These are phyloP conservation scores for Hippocampus kuda DNA, from an alignment of 2,797 vertebrate genomes.

Conservation along the genomic window DNA sequence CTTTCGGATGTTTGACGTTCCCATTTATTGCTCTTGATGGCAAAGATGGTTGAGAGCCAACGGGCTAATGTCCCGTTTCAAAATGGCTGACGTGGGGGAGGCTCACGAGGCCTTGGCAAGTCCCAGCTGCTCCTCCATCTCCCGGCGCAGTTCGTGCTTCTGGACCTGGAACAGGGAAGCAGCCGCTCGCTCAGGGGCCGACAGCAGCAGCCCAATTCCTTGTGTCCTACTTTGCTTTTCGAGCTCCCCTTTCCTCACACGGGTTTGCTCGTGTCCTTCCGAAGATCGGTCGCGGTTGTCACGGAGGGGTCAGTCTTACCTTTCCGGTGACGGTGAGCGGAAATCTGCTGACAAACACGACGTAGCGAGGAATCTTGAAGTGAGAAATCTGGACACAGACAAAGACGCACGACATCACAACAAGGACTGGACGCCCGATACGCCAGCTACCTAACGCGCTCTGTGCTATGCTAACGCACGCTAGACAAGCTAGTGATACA, in stretches of 20 bases:
- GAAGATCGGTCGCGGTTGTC: too few relatives aligned
- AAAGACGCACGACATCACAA: neutral
- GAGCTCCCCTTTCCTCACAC: neutral
- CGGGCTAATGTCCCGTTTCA: neutral
- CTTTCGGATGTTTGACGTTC: neutral
- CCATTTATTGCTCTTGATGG: neutral
- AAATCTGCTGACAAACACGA: slow-evolving; percentile 74
- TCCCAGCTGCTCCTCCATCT: slow-evolving; percentile 70
- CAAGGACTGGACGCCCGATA: neutral
- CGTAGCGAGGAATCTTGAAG: slow-evolving; percentile 85
- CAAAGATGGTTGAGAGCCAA: neutral
- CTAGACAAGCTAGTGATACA: too few relatives aligned
- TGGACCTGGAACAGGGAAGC: slow-evolving; percentile 68
- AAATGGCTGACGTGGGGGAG: neutral
- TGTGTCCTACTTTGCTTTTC: neutral
- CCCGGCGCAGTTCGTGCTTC: slow-evolving; percentile 73
- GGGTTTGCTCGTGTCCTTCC: too few relatives aligned
- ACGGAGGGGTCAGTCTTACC: slow-evolving; percentile 55
- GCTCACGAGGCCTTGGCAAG: slow-evolving; percentile 11
- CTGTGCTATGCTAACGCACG: neutral
- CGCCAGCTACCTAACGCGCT: neutral
- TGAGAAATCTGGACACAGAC: slow-evolving; percentile 73
- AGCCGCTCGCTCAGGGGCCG: neutral
- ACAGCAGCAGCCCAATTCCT: too few relatives aligned
- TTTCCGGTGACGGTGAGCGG: slow-evolving; percentile 84